Base-by-base conservation (phyloP, 2,888 invertebrate species). In the Morpho deidamia region DNA sequence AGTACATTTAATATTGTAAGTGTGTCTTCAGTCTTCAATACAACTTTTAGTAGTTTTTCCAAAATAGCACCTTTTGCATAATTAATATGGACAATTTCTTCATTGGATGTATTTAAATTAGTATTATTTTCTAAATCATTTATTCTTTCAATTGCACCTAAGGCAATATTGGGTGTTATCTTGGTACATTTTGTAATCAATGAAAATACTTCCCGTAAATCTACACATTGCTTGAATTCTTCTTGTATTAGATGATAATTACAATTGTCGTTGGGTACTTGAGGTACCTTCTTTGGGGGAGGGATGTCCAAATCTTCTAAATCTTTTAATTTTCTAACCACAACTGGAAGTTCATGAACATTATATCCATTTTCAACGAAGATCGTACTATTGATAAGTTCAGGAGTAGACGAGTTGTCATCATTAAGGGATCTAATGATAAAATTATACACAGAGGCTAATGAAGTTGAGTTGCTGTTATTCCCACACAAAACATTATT, bases 261-360 rank as follows among this genome's bases (percentile, higher is more conserved):
- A 4, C 69, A 66, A 9, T 81, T 72, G 42, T 88, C 85, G 4
- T 64, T 64, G 2, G 69, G 52, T 59, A 58, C 69, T 51, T 61
- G 66, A n/a, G 66, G 52, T 7, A 57, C 43, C 51, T 71, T 72
- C 33, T 65, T 55, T 12, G 62, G 47, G 2, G 70, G 64, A 52
- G 69, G 66, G n/a, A 73, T 68, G 5, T 76, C 72, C 7, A 84
- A 69, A 34, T 78, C 77, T 7, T 76, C 67, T 35, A 91, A 64
- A 61, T 90, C 79, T 66, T 78, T 85, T 35, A 90, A 67, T 70
- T 83, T 91, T 52, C 91, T 86, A 32, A 94, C 91, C 49, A 94
- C 90, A 10, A 93, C 81, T 1, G 94, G 94, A 45, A 94, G 83
- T 72, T 94, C 94, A 65, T 92, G 91, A 14, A 94, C 93, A 51